A percentile compares a stretch with the other conserved stretches of the same genome.
Evolutionary conservation across 1,140 invertebrate genomes (phyloP).

Genomic region (Idris sp.): DNA sequence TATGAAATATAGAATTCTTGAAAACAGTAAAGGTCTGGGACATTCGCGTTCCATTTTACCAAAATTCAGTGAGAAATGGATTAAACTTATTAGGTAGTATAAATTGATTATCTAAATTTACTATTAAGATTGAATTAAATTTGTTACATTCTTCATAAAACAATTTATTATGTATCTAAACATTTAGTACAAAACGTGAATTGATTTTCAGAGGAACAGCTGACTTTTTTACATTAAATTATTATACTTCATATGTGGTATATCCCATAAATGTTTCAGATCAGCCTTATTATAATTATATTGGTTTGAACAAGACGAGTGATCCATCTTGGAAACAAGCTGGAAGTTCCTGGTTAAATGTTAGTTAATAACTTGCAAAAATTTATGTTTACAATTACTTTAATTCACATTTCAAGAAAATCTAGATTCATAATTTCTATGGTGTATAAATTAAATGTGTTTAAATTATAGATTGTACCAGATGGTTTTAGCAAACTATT

Average conservation of each 20-base stretch:
- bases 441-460: too few species aligned
- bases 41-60: constrained; percentile 78
- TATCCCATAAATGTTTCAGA: constrained; percentile 61
- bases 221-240: constrained; percentile 81
- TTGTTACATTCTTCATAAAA: too few species aligned
- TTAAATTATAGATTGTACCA: constrained; percentile 74
- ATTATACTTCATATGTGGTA: constrained; percentile 77
- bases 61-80: constrained; percentile 71
- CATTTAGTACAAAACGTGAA: too few species aligned
- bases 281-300: constrained; percentile 63
- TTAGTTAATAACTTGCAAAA: constrained; percentile 42
- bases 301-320: constrained; percentile 37
- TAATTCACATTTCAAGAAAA: too few species aligned
- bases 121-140: too few species aligned
- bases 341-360: constrained; percentile 67
- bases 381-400: too few species aligned
- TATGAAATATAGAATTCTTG: constrained; percentile 77
- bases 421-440: too few species aligned
- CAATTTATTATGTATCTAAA: too few species aligned
- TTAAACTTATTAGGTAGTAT: constrained; percentile 18
- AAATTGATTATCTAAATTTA: not conserved
- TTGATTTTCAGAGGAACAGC: constrained; percentile 69
- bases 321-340: constrained; percentile 67
- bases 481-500: constrained; percentile 79
- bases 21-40: constrained; percentile 79